These are phyloP conservation scores for Noctua janthina DNA, from an alignment of 2,888 invertebrate genomes.

Conservation along the genomic window DNA sequence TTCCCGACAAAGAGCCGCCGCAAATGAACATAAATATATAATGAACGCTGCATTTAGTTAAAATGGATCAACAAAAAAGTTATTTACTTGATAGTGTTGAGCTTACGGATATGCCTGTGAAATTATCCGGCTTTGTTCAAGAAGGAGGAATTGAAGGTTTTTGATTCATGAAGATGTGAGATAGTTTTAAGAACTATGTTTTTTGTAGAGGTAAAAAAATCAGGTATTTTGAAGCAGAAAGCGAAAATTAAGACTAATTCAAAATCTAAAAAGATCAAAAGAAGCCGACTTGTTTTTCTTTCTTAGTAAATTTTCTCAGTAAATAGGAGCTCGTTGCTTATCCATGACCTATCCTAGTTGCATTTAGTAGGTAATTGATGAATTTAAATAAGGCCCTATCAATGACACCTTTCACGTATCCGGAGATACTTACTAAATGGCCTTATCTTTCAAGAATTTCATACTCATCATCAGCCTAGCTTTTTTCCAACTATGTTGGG, in stretches of 20 bases:
- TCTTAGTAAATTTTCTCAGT: neutral
- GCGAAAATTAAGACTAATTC: too few relatives aligned
- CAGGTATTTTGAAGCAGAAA: neutral
- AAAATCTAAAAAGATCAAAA: neutral
- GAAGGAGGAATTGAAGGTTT: neutral
- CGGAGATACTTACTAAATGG: neutral
- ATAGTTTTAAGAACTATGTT: neutral
- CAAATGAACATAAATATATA: slow-evolving; percentile 71
- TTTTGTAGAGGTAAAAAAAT: neutral
- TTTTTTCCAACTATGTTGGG: neutral
- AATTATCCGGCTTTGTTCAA: neutral
- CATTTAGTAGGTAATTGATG: too few relatives aligned
- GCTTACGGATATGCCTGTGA: slow-evolving; percentile 8
- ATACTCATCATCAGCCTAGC: neutral
- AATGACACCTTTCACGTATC: neutral
- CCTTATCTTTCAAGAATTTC: neutral
- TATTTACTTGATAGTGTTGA: slow-evolving; percentile 26
- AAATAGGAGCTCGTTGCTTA: too few relatives aligned
- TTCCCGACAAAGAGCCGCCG: slow-evolving; percentile 63
- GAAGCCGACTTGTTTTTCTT: neutral
- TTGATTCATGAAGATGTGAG: neutral
- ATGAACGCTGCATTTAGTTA: slow-evolving; percentile 67
- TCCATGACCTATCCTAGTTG: neutral
- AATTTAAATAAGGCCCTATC: neutral
- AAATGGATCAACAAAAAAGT: slow-evolving; percentile 65